Percentiles rank a stretch among this genome's conserved stretches.
These are phyloP conservation scores for Oreochromis tanganicae DNA, from an alignment of 2,113 vertebrate genomes.

Conservation along the genomic window DNA sequence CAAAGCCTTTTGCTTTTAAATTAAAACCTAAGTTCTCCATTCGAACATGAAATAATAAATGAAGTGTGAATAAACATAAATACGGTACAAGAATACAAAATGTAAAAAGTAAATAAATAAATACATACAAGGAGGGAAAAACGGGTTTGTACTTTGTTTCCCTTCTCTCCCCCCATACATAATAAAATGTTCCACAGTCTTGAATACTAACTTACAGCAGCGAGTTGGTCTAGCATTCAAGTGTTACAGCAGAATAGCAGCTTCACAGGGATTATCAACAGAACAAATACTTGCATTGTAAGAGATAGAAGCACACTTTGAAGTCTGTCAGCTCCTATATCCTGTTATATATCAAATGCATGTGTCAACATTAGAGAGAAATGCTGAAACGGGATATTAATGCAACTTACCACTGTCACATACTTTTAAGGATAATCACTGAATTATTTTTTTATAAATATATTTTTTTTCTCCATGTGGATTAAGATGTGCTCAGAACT, in stretches of 20 bases:
- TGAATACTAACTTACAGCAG: not conserved
- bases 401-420: constrained; percentile 40
- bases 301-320: constrained; percentile 24
- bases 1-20: not conserved
- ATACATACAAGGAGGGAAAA: not conserved
- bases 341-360: constrained; percentile 53
- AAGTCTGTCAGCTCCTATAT: constrained; percentile 47
- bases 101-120: not conserved
- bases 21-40: not conserved
- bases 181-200: not conserved
- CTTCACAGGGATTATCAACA: constrained; percentile 21
- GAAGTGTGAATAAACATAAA: not conserved
- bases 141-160: accelerated
- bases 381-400: constrained; percentile 21
- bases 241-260: not conserved
- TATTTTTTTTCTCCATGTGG: constrained; percentile 29
- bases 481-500: constrained; percentile 46
- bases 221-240: not conserved
- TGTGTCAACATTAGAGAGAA: constrained; percentile 14
- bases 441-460: constrained; percentile 16
- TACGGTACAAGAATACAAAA: not conserved
- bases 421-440: constrained; percentile 32
- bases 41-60: not conserved
- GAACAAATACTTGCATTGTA: constrained; percentile 43
- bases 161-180: not conserved